Conservation (phyloP, 2,113 vertebrate genomes). For the Ursus arctos region DNA sequence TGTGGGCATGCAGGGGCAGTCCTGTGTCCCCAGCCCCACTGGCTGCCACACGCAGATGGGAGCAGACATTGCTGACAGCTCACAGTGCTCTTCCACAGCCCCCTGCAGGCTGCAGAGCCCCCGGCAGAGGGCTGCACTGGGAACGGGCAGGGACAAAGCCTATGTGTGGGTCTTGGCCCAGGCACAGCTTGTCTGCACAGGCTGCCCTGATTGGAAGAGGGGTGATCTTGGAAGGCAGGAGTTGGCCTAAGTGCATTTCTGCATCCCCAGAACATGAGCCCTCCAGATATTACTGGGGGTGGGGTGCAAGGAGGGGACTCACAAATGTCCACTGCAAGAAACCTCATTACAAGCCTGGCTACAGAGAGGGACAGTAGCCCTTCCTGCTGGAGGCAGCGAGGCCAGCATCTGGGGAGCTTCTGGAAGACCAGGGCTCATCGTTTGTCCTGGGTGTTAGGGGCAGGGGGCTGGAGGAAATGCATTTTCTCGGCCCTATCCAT, state of each 20-base stretch:
- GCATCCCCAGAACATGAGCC: neutral
- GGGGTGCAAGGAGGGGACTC: neutral
- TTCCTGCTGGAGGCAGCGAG: neutral
- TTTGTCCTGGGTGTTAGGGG: neutral
- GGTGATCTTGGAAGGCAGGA: neutral
- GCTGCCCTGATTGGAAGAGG: neutral
- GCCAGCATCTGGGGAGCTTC: neutral
- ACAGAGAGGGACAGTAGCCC: neutral
- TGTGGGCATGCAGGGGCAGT: no score
- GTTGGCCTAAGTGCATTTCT: neutral
- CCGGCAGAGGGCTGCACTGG: neutral
- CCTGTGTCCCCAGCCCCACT: neutral
- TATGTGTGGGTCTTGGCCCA: neutral
- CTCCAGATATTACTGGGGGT: neutral
- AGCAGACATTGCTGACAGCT: no score
- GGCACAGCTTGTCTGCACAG: neutral
- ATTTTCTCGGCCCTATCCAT: neutral
- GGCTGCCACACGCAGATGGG: neutral
- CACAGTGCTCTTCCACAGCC: neutral
- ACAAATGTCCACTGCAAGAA: neutral
- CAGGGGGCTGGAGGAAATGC: no score
- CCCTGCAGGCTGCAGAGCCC: neutral
- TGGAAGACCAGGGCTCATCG: neutral
- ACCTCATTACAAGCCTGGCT: neutral
- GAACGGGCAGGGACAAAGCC: neutral